Conservation (phyloP, 1,140 invertebrate species). For the Ruditapes philippinarum region DNA sequence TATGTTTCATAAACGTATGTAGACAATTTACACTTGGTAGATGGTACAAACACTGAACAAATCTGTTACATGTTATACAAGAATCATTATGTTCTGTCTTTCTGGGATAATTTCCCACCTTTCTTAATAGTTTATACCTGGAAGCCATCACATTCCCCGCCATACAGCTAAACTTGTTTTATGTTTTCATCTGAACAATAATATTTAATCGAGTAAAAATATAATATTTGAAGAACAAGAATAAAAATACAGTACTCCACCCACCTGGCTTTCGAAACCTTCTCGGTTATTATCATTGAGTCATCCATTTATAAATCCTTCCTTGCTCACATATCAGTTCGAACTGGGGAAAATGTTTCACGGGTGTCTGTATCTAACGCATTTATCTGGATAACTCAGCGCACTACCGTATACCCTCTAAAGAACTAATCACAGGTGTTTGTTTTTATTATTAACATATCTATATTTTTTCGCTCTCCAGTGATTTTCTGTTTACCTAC, state of each 20-base stretch:
- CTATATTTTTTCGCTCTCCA: no score
- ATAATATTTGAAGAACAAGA: no score
- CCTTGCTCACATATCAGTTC: slow-evolving; percentile 32
- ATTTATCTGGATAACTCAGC: background rate
- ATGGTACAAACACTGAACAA: no score
- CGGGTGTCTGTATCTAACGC: background rate
- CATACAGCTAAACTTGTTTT: background rate
- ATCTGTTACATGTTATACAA: no score
- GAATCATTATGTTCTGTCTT: background rate
- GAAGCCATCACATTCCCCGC: background rate
- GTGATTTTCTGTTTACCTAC: no score
- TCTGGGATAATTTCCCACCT: background rate
- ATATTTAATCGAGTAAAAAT: no score
- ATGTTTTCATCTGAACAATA: background rate
- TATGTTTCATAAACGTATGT: no score
- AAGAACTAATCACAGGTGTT: background rate
- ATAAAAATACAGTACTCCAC: slow-evolving; percentile 6
- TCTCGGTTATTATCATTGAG: slow-evolving; percentile 59
- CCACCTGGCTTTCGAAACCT: slow-evolving; percentile 64
- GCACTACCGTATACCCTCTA: slow-evolving; percentile 2
- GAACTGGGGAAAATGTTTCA: slow-evolving; percentile 30
- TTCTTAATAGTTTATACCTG: background rate
- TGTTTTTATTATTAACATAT: background rate
- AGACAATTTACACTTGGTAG: no score
- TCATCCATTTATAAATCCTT: slow-evolving; percentile 54